Conservation (phyloP, 1,140 invertebrate species). For the Venustaconcha ellipsiformis region DNA sequence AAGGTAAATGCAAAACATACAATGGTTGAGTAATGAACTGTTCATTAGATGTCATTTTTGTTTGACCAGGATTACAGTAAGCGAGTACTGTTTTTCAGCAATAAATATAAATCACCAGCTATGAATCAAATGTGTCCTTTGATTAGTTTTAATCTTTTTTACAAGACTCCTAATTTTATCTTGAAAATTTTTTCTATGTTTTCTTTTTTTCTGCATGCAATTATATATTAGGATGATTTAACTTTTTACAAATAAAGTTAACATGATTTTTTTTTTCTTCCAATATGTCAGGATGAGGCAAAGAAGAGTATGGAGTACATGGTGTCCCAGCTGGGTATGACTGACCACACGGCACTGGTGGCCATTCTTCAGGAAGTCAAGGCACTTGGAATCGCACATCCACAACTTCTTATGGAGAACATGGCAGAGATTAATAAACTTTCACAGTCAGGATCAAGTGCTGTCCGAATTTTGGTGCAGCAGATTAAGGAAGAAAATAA, state of each 20-base stretch:
- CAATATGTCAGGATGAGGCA: slow-evolving; percentile 69
- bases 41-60: too few relatives aligned
- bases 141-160: too few relatives aligned
- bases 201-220: slow-evolving; percentile 4
- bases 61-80: too few relatives aligned
- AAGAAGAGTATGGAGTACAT: slow-evolving; percentile 85
- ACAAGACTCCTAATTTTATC: too few relatives aligned
- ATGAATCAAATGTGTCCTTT: too few relatives aligned
- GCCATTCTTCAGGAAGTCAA: slow-evolving; percentile 82
- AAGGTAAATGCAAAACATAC: too few relatives aligned
- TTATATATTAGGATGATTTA: background rate
- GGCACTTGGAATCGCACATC: slow-evolving; percentile 81
- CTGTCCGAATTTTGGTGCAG: slow-evolving; percentile 69
- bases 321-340: slow-evolving; percentile 75
- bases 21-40: too few relatives aligned
- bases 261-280: background rate
- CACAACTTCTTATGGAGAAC: slow-evolving; percentile 81
- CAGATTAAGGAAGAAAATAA: slow-evolving; percentile 68
- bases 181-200: background rate
- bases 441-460: slow-evolving; percentile 63
- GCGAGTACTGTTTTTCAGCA: too few relatives aligned
- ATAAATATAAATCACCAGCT: too few relatives aligned
- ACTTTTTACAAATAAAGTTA: background rate
- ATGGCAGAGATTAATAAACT: slow-evolving; percentile 79
- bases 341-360: slow-evolving; percentile 78